These are phyloP conservation scores for Pseudanteris insignis DNA, from an alignment of 2,888 invertebrate genomes.

Conservation along the genomic window DNA sequence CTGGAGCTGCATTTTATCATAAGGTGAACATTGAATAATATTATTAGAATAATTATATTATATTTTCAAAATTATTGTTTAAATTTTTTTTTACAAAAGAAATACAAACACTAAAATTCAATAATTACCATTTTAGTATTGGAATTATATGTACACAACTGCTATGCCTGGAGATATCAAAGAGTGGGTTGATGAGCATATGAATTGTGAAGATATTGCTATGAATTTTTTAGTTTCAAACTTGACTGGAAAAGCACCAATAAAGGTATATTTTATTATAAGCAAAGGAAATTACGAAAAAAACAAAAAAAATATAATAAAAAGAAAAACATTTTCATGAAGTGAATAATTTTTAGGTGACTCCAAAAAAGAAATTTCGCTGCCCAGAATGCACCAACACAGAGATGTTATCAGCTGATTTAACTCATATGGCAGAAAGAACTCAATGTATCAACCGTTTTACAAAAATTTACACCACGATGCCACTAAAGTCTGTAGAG, in stretches of 20 bases:
- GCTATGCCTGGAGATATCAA: slow-evolving; percentile 87
- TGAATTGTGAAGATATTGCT: slow-evolving; percentile 99
- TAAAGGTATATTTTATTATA: slow-evolving; percentile 95
- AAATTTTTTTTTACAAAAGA: no score
- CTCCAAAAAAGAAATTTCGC: slow-evolving; percentile 95
- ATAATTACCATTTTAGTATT: slow-evolving; percentile 76
- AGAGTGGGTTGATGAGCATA: slow-evolving; percentile 96
- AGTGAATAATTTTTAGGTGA: slow-evolving; percentile 82
- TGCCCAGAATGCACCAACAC: slow-evolving; percentile 94
- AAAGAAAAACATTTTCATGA: no score
- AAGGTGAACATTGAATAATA: slow-evolving; percentile 75
- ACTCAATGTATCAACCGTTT: slow-evolving; percentile 86
- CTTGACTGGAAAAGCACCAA: slow-evolving; percentile 94
- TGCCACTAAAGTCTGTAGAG: slow-evolving; percentile 89
- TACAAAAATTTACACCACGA: slow-evolving; percentile 81
- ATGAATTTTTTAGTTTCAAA: slow-evolving; percentile 99
- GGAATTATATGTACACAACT: slow-evolving; percentile 93
- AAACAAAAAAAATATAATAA: no score
- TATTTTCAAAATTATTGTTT: no score
- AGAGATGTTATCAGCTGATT: slow-evolving; percentile 92
- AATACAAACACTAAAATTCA: no score
- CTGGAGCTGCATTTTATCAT: slow-evolving; percentile 96
- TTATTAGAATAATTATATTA: no score
- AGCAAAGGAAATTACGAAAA: no score
- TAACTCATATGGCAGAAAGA: slow-evolving; percentile 91